Evolutionary conservation across 1,140 invertebrate genomes (phyloP).

Genomic region (Eueides isabella): DNA sequence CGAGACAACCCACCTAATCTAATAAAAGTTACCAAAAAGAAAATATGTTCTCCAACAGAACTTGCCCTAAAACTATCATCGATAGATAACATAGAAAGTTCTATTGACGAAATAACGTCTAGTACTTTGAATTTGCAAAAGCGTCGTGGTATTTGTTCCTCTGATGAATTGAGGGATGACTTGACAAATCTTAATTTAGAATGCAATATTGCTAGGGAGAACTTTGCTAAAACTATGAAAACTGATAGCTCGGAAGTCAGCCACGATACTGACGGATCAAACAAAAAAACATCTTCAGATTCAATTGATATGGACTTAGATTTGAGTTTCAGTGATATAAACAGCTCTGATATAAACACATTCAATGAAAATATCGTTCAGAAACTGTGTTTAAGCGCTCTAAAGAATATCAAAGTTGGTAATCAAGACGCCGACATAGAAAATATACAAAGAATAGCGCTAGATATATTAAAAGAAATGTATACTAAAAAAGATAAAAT

Average conservation of each 20-base stretch:
- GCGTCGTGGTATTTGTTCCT: conserved; percentile 82
- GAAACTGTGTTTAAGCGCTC: conserved; percentile 79
- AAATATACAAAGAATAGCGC: conserved; percentile 81
- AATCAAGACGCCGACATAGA: conserved; percentile 81
- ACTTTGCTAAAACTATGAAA: conserved; percentile 65
- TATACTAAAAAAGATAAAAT: conserved; percentile 77
- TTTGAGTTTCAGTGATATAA: conserved; percentile 82
- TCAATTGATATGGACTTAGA: conserved; percentile 81
- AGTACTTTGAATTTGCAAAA: conserved; percentile 79
- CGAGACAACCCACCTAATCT: conserved; percentile 48
- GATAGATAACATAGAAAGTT: conserved; percentile 72
- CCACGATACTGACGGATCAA: conserved; percentile 74
- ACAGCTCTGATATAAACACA: conserved; percentile 81
- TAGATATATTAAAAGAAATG: conserved; percentile 81
- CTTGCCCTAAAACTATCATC: conserved; percentile 70
- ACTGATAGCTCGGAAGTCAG: conserved; percentile 72
- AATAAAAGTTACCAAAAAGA: conserved; percentile 65
- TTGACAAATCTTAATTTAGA: conserved; percentile 65
- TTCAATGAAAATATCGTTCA: conserved; percentile 82
- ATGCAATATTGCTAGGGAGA: conserved; percentile 60
- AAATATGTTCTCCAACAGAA: conserved; percentile 76
- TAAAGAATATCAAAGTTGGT: conserved; percentile 81
- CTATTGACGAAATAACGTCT: conserved; percentile 74
- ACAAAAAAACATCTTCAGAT: conserved; percentile 79
- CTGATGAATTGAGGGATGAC: conserved; percentile 74